Conservation (phyloP, 2,113 vertebrate species). For the Thunnus thynnus region DNA sequence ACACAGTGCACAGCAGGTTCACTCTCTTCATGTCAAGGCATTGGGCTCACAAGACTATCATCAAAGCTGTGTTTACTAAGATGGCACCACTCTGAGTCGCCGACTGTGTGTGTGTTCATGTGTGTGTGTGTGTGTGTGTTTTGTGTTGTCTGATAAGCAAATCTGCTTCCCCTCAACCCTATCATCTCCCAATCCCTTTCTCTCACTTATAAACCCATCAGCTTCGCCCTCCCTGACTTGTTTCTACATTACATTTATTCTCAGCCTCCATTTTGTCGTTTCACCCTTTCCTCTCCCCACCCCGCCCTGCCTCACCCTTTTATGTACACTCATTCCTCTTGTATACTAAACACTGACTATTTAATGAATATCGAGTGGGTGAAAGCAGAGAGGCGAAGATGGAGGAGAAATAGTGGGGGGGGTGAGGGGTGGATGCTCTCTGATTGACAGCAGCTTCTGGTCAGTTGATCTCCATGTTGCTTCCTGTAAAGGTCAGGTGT, state of each 20-base stretch:
- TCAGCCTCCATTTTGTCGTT: background rate
- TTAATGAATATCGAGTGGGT: conserved; percentile 51
- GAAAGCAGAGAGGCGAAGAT: conserved; percentile 28
- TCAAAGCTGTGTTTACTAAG: conserved; percentile 64
- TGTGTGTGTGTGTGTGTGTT: conserved; percentile 29
- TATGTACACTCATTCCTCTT: background rate
- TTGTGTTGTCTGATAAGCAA: conserved; percentile 50
- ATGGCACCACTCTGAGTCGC: conserved; percentile 38
- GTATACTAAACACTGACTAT: conserved; percentile 19
- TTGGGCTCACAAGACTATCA: conserved; percentile 48
- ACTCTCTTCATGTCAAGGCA: conserved; percentile 43
- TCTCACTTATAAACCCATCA: conserved; percentile 1
- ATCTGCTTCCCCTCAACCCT: conserved; percentile 30
- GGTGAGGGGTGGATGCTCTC: background rate
- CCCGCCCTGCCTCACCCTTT: background rate
- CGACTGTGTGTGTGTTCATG: conserved; percentile 17
- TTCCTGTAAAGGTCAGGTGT: conserved; percentile 75
- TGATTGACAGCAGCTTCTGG: conserved; percentile 72
- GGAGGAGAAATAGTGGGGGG: background rate
- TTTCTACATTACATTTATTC: background rate
- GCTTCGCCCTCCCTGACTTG: background rate
- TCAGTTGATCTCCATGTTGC: conserved; percentile 48
- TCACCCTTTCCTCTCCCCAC: too few relatives aligned
- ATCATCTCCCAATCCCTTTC: background rate
- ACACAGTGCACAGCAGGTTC: conserved; percentile 18